Base-by-base conservation (phyloP, 2,113 vertebrate species). In the Tamias sibiricus region DNA sequence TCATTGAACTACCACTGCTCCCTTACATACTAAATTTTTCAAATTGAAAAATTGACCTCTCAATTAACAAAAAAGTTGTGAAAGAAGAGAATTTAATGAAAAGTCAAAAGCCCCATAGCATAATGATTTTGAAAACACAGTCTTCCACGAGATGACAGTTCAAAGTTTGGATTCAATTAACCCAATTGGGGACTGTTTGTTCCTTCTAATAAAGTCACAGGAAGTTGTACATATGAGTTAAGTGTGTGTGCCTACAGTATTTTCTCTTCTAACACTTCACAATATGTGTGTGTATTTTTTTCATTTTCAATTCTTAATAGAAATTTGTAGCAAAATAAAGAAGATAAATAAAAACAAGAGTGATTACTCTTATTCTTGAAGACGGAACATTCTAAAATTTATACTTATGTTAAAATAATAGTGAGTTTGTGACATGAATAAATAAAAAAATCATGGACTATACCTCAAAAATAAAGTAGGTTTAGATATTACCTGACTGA, bases 11-110 rank as follows among this genome's bases (percentile, higher is more conserved):
- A 42, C 49, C 2, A 47, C 14, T 69, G 30, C 22, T 86, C 12
- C 49, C 32, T 94, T 96, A 91, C 26, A 81, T 54, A 62, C 16
- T 57, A 80, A 95, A n/a, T 75, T 12, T 62, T 95, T 87, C 13
- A 91, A 79, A 59, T 81, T 5, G 57, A 81, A n/a, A n/a, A n/a
- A 54, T 16, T 54, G n/a, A 87, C n/a, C 0, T 35, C 30, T 54
- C 94, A 54, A 49, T 26, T 93, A 24, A 40, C 6, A 68, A 59
- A 66, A 69, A 32, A 5, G 2, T 47, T 20, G 1, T 28, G 54
- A 87, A 87, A 42, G 19, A 54, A 82, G 4, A 85, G 26, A 52
- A 57, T 28, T 42, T 59, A 35, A 37, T 88, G 4, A 93, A 26
- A 17, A 83, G 86, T 20, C 6, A 62, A 24, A 88, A 79, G 20